Conservation (phyloP, 2,888 invertebrate species). For the Torymus auratus region DNA sequence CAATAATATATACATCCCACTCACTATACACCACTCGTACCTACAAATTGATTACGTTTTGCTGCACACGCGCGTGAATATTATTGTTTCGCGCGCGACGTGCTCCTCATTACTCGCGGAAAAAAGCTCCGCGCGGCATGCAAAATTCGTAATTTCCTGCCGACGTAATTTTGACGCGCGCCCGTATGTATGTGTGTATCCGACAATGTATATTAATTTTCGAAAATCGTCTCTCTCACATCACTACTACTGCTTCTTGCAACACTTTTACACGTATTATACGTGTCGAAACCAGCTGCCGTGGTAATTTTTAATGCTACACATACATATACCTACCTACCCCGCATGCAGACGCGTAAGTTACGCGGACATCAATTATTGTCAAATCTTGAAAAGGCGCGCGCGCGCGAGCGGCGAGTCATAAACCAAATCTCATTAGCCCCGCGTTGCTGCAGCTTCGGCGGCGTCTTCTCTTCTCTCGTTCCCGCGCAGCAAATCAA, state of each 20-base stretch:
- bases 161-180: no score
- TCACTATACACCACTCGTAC: background rate
- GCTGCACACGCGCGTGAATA: background rate
- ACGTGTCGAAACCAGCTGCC: no score
- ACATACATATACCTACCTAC: background rate
- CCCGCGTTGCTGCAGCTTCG: background rate
- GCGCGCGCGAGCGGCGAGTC: conserved; percentile 23
- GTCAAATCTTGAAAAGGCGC: conserved; percentile 43
- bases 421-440: conserved; percentile 55
- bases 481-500: conserved; percentile 38
- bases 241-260: no score
- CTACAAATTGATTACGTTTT: conserved; percentile 15
- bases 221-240: no score
- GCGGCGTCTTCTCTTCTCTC: background rate
- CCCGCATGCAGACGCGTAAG: background rate
- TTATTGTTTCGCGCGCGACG: background rate
- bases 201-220: no score
- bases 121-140: no score
- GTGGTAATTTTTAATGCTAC: conserved; percentile 28
- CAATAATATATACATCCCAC: background rate
- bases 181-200: no score
- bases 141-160: no score
- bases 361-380: conserved; percentile 53
- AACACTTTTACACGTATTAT: no score
- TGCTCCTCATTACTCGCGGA: background rate